Evolutionary conservation across 1,140 invertebrate genomes (phyloP).

Genomic region (Chironomus tepperi): DNA sequence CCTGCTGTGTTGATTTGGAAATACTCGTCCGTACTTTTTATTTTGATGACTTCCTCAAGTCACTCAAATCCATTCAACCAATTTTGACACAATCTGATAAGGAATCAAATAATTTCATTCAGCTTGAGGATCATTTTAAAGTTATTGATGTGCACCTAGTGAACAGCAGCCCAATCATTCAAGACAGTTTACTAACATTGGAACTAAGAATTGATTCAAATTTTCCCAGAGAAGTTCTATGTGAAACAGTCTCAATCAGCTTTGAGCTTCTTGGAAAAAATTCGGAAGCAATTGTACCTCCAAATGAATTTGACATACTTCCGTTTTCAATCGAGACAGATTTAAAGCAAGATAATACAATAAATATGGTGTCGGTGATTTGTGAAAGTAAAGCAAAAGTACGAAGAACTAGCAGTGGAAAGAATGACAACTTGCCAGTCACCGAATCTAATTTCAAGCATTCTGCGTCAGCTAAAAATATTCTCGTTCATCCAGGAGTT

Average conservation of each 20-base stretch:
- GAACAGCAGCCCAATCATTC: conserved; percentile 34
- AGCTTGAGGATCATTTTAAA: conserved; percentile 39
- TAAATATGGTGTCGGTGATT: conserved; percentile 55
- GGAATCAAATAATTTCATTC: conserved; percentile 33
- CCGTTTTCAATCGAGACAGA: conserved; percentile 58
- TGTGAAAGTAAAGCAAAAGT: conserved; percentile 48
- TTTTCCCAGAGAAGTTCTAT: conserved; percentile 49
- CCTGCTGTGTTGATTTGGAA: conserved; percentile 61
- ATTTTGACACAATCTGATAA: conserved; percentile 41
- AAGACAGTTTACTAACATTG: conserved; percentile 35
- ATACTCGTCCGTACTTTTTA: conserved; percentile 63
- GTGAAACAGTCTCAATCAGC: conserved; percentile 44
- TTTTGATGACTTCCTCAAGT: conserved; percentile 65
- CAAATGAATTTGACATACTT: conserved; percentile 17
- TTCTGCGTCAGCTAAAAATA: conserved; percentile 46
- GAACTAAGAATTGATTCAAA: conserved; percentile 48
- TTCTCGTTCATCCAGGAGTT: conserved; percentile 53
- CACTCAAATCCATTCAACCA: conserved; percentile 47
- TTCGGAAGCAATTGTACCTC: conserved; percentile 26
- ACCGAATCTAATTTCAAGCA: conserved; percentile 53
- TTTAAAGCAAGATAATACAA: conserved; percentile 68
- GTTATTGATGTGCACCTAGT: conserved; percentile 32
- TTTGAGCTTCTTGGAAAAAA: conserved; percentile 40
- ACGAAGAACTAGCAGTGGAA: conserved; percentile 37
- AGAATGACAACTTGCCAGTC: conserved; percentile 47